Base-by-base conservation (phyloP, 2,113 vertebrate species). In the Forbesichthys papilliferus region DNA sequence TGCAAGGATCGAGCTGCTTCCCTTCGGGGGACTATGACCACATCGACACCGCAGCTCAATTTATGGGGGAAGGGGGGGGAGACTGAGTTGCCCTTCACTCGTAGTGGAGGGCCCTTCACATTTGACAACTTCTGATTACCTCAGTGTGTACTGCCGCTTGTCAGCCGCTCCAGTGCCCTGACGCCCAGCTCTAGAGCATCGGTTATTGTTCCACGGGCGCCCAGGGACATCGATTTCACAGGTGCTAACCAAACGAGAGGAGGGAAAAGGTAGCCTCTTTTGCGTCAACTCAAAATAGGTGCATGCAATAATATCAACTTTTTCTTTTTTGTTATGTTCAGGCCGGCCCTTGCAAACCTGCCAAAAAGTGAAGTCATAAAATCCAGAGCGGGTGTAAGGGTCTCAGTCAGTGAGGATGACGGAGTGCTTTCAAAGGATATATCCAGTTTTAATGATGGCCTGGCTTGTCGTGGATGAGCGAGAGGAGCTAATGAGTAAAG, bases 101-200 rank as follows among this genome's bases (percentile, higher is more conserved):
- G 49, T 60, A 54, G 75, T 79, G 34, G 64, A 86, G 81, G 83
- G 84, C 80, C 60, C 84, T 82, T 76, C 74, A 75, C 64, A 54
- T 80, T 71, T 86, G 87, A 87, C 87, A 86, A 81, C 75, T 86
- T 86, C 81, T 87, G 86, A 90, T 89, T 89, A 84, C 81, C 73
- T 81, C 82, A 63, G 75, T 42, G 62, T 69, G 73, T 27, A 7
- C 9, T 11, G 47, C 65, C 6, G n/a, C 71, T 69, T 81, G 83
- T 83, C 77, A 77, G 77, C 33, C 68, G 27, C 56, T 62, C 65
- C 80, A 84, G 71, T 78, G 74, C 73, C 61, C 71, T 63, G 77
- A 82, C 76, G 73, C 75, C 67, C 61, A 9, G 67, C 51, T 42
- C 71, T 74, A 18, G 72, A 75, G 69, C 67, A 70, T 68, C 68